These are phyloP conservation scores for Orchesella flavescens DNA, from an alignment of 2,888 invertebrate species.

Conservation along the genomic window DNA sequence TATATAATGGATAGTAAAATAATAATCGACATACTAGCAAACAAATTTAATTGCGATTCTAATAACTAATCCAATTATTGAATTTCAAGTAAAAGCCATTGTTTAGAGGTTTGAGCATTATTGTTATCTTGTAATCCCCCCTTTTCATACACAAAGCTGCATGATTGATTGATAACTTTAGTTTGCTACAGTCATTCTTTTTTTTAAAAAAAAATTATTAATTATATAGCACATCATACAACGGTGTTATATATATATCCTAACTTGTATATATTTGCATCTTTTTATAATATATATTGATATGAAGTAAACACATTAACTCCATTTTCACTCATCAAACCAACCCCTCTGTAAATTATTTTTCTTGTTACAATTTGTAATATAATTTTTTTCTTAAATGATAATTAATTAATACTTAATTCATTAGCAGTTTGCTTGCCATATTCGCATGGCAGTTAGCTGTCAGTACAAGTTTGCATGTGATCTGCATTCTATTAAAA, in stretches of 20 bases:
- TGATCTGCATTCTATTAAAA: not conserved
- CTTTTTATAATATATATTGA: too few species aligned
- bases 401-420: slow-evolving; percentile 5
- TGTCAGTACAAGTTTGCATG: slow-evolving; percentile 46
- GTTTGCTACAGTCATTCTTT: not conserved
- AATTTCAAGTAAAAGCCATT: slow-evolving; percentile 47
- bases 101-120: slow-evolving; percentile 20
- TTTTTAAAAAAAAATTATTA: slow-evolving; percentile 2
- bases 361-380: not conserved
- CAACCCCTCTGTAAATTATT: not conserved
- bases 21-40: not conserved
- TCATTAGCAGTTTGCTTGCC: slow-evolving; percentile 37
- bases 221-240: too few species aligned
- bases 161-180: not conserved
- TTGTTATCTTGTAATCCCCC: not conserved
- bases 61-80: slow-evolving; percentile 23
- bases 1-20: not conserved
- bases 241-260: too few species aligned
- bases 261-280: too few species aligned
- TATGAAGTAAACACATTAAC: too few species aligned
- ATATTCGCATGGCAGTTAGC: slow-evolving; percentile 44
- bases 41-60: not conserved
- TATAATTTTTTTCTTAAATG: not conserved
- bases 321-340: not conserved
- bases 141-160: not conserved